phyloP scores from a whole-genome alignment of 2,797 vertebrate species.

The Syngnathus acus region DNA sequence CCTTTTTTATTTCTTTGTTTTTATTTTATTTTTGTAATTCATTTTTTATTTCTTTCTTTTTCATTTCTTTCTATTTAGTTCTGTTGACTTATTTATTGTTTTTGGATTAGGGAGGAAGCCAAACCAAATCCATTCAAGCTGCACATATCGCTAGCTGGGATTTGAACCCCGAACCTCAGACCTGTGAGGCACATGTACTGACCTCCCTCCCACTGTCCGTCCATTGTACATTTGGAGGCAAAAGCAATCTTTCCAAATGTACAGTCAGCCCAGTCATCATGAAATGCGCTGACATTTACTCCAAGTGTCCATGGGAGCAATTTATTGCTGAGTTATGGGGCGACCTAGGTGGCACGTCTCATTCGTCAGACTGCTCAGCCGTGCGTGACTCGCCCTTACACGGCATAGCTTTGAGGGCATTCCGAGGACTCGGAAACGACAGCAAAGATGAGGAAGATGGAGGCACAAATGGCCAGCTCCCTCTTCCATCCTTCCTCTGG shows the following conservation, averaged over 20 bases:
- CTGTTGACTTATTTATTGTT: no score
- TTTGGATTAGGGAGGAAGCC: no score
- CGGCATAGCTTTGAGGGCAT: background rate
- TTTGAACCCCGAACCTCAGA: slow-evolving; percentile 13
- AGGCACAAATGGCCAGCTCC: slow-evolving; percentile 44
- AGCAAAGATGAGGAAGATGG: slow-evolving; percentile 37
- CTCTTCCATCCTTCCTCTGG: slow-evolving; percentile 22
- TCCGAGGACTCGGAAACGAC: slow-evolving; percentile 7
- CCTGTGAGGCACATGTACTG: slow-evolving; percentile 20
- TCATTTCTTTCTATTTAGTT: no score
- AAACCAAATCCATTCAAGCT: no score
- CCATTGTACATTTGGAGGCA: background rate
- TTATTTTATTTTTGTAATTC: no score
- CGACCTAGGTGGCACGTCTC: background rate
- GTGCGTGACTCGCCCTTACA: slow-evolving; percentile 1
- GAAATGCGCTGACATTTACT: slow-evolving; percentile 15
- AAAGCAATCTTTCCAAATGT: background rate
- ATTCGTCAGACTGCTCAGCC: background rate
- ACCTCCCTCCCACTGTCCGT: slow-evolving; percentile 12
- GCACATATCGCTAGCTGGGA: background rate
- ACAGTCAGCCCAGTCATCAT: background rate
- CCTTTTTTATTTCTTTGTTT: no score
- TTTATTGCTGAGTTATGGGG: slow-evolving; percentile 13
- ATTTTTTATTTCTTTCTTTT: no score
- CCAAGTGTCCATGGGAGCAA: background rate